Percentiles rank a stretch among this genome's conserved stretches.
Evolutionary conservation across 2,113 vertebrate species (phyloP).

Genomic region (Gadus macrocephalus): DNA sequence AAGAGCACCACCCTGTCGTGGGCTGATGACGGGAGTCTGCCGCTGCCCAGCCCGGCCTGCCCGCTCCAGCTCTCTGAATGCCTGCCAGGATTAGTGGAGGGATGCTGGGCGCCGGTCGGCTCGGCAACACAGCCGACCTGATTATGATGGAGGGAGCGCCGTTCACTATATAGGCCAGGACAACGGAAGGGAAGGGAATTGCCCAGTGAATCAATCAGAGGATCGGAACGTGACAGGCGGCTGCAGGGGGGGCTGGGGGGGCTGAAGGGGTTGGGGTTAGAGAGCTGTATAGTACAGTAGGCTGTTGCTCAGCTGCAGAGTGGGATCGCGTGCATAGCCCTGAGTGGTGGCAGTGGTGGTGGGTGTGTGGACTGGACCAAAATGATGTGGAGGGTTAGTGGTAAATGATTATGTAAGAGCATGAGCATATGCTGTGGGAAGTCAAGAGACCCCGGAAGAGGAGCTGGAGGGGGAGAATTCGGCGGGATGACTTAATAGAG

Average conservation of each 20-base stretch:
- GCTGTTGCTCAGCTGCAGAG: constrained; percentile 59
- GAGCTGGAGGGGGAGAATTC: no score
- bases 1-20: no score
- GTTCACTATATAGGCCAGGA: constrained; percentile 56
- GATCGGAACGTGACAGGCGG: constrained; percentile 57
- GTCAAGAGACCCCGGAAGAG: no score
- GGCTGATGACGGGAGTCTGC: neutral
- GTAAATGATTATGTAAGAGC: no score
- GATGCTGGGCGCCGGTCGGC: constrained; percentile 17
- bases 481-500: no score
- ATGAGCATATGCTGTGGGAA: no score
- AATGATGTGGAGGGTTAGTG: no score
- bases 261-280: constrained; percentile 11
- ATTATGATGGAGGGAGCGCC: constrained; percentile 49
- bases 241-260: constrained; percentile 7
- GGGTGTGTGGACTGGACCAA: no score
- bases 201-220: constrained; percentile 56
- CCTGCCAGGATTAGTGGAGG: constrained; percentile 40
- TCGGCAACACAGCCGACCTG: constrained; percentile 46
- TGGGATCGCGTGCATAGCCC: constrained; percentile 39
- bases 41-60: neutral
- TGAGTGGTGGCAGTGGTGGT: no score
- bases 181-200: constrained; percentile 49
- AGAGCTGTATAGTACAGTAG: constrained; percentile 39
- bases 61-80: constrained; percentile 28